Evolutionary conservation across 2,113 vertebrate genomes (phyloP).

Genomic region (Saguinus imperator): DNA sequence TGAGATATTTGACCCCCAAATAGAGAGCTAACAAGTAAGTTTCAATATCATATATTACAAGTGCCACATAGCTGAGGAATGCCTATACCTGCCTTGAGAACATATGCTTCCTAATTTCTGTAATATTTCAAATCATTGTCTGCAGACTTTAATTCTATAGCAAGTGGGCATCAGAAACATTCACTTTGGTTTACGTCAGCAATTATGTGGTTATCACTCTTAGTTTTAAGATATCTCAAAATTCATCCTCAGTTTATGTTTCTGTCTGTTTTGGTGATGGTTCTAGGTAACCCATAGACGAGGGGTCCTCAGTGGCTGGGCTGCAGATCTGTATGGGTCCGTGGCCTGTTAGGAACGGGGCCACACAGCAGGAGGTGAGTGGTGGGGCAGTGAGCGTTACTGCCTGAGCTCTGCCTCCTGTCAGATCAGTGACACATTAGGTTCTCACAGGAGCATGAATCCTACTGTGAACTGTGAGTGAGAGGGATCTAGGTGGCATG

Average conservation of each 20-base stretch:
- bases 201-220: background rate
- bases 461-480: too few species aligned
- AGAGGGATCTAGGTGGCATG: too few species aligned
- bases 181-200: background rate
- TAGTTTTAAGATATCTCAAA: slow-evolving; percentile 4
- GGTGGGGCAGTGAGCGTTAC: too few species aligned
- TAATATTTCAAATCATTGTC: background rate
- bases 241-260: background rate
- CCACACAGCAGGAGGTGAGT: too few species aligned
- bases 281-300: background rate
- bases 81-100: background rate
- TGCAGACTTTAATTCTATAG: background rate
- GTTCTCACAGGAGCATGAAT: too few species aligned
- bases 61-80: background rate
- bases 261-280: background rate
- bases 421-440: too few species aligned
- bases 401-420: too few species aligned
- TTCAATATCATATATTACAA: background rate
- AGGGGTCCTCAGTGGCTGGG: too few species aligned
- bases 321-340: too few species aligned
- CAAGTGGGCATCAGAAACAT: background rate
- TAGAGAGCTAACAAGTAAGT: background rate
- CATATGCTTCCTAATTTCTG: background rate
- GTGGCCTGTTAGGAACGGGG: too few species aligned
- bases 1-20: background rate